A percentile compares a stretch with the other conserved stretches of the same genome.
These are phyloP conservation scores for Fragum fragum DNA, from an alignment of 2,888 invertebrate genomes.

Conservation along the genomic window DNA sequence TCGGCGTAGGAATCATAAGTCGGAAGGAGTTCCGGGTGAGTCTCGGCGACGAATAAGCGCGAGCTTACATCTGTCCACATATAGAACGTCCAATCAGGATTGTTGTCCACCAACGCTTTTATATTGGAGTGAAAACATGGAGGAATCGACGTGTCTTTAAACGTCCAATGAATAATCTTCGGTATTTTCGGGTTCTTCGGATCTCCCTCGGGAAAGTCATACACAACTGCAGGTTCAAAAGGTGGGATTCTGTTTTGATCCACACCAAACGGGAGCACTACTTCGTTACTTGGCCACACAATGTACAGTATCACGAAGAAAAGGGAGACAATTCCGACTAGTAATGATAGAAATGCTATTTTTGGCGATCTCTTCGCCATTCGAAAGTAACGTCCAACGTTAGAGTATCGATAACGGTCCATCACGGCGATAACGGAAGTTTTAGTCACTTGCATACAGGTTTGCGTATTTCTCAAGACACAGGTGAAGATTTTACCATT, in stretches of 20 bases:
- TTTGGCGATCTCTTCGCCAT: neutral
- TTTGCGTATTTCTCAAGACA: neutral
- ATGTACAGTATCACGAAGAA: constrained; percentile 10
- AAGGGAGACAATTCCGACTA: constrained; percentile 3
- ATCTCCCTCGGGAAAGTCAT: constrained; percentile 41
- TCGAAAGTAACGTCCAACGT: neutral
- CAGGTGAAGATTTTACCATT: neutral
- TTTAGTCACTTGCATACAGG: neutral
- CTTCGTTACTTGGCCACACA: constrained; percentile 11
- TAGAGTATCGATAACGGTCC: constrained; percentile 14
- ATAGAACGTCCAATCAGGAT: constrained; percentile 83
- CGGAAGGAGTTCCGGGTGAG: constrained; percentile 72
- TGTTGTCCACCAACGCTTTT: constrained; percentile 67
- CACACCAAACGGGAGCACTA: neutral
- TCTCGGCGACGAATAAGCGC: constrained; percentile 69
- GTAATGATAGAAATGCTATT: neutral
- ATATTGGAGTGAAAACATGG: constrained; percentile 25
- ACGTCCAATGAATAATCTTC: constrained; percentile 55
- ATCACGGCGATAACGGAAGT: neutral
- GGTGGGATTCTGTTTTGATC: constrained; percentile 18
- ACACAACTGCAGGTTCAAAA: constrained; percentile 32
- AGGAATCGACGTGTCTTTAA: constrained; percentile 38
- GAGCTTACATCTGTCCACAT: constrained; percentile 83
- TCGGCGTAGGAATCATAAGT: constrained; percentile 75
- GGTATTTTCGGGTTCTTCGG: constrained; percentile 42